These are phyloP conservation scores for Proteles cristata DNA, from an alignment of 2,113 vertebrate species.

Conservation along the genomic window DNA sequence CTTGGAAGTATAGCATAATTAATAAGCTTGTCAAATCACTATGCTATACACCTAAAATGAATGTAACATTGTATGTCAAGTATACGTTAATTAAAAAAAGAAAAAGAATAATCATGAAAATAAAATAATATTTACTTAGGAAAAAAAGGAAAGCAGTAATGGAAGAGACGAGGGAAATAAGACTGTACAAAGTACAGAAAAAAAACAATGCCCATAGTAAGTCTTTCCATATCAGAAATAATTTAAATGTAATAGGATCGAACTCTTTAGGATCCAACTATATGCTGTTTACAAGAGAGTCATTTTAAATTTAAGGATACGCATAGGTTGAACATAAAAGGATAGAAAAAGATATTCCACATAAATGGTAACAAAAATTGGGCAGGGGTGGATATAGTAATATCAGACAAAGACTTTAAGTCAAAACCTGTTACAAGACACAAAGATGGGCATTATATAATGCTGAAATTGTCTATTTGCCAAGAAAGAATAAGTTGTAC, in stretches of 20 bases:
- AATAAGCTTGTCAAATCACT: neutral
- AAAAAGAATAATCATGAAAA: neutral
- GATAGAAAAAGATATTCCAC: neutral
- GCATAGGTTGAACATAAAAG: neutral
- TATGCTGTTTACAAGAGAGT: neutral
- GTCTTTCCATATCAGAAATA: neutral
- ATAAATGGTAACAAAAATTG: neutral
- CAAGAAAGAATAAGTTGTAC: neutral
- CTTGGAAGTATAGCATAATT: neutral
- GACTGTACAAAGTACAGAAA: neutral
- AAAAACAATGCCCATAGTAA: neutral
- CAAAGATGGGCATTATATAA: neutral
- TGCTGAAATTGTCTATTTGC: neutral
- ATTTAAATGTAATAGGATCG: neutral
- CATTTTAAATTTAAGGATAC: neutral
- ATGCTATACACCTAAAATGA: neutral
- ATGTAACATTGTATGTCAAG: neutral
- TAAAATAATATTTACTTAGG: neutral
- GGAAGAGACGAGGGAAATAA: neutral
- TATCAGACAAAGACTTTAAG: neutral
- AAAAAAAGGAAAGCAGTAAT: neutral
- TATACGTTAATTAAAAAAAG: neutral
- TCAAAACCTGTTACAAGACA: neutral
- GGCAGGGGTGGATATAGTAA: neutral
- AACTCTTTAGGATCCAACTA: neutral